Base-by-base conservation (phyloP, 2,797 vertebrate species). In the Yasuhikotakia modesta region DNA sequence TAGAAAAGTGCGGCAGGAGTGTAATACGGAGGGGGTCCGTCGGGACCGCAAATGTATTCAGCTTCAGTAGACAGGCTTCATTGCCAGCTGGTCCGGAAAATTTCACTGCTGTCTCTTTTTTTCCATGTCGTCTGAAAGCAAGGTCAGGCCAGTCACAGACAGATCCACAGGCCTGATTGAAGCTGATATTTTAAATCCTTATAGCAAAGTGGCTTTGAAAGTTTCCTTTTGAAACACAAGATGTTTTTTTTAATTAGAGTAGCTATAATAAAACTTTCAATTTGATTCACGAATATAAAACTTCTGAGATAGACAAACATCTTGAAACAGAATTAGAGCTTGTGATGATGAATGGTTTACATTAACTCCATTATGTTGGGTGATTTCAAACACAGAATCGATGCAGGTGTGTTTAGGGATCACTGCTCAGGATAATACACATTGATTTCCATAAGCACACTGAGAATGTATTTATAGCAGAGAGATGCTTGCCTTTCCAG, bases 151-250 rank as follows among this genome's bases (percentile, higher is more conserved):
- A 88, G 82, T 85, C 83, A 79, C 86, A 90, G 91, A 91, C 81
- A 82, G 85, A 91, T 90, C 87, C 87, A 85, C 83, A 81, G 81
- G 76, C 79, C 27, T 90, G 91, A 91, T 90, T 89, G 86, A 90
- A 88, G 85, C 85, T 86, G 89, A 91, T 90, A 84, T 87, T 84
- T 86, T 88, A 89, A 90, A 91, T 1, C 85, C 89, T 91, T 87
- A 84, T 79, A 73, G 80, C 81, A 83, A 88, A 1, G 0, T 86
- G 61, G 84, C 65, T 73, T 87, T 88, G 81, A 85, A 63, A 52
- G 85, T 70, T 55, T 69, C 81, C 86, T 83, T 71, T 83, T 60
- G 55, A 72, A 30, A 45, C 52, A 43, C 32, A 46, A 57, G 21
- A 24, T 24, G 13, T 61, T 17, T 63, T 30, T 7, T 27, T 1